Evolutionary conservation across 2,797 vertebrate genomes (phyloP), one percentile per base, ranked within the genome.

Genomic region (Hyperoplus lanceolatus): DNA sequence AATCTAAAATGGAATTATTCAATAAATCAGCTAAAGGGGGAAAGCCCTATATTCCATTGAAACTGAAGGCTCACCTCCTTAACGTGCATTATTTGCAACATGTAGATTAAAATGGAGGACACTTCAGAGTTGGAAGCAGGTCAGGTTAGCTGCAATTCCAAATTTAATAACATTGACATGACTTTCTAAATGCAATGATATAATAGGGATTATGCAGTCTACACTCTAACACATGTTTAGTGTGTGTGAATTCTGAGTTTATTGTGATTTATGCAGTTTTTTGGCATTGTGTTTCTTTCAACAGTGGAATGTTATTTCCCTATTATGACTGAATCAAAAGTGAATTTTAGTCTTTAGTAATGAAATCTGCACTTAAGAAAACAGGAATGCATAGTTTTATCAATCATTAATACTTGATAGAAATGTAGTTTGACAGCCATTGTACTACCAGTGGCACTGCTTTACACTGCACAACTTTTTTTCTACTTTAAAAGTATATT

Each of bases 341-440:
- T 36, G 4, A 64, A 50, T 60, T 12, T 16, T 72, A 42, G 36
- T 16, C 15, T 50, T 72, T 49, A 54, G 50, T 60, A 38, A 21
- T 55, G 41, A 48, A 74, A 15, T 56, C n/a, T 29, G 15, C 53
- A 74, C 14, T 54, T 51, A 46, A 75, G 39, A 13, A 65, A 66
- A 56, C 55, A 59, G 21, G 21, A 62, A 57, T 84, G 76, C 76
- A 73, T 82, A 79, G 76, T 61, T 80, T 68, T 39, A 73, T 70
- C 39, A 51, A 38, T 69, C 41, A 65, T 51, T 49, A 43, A 36
- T 43, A 46, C 45, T 60, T 73, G 15, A 68, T 58, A 63, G 29
- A 72, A 62, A 81, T 79, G 14, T 39, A 45, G 49, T 64, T 74
- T 80, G 70, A 77, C 67, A 73, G 73, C 63, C 4, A 29, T 48